Percentiles rank a stretch among this genome's conserved stretches.
Evolutionary conservation across 1,140 invertebrate species (phyloP).

Genomic region (Lepidurus apus): DNA sequence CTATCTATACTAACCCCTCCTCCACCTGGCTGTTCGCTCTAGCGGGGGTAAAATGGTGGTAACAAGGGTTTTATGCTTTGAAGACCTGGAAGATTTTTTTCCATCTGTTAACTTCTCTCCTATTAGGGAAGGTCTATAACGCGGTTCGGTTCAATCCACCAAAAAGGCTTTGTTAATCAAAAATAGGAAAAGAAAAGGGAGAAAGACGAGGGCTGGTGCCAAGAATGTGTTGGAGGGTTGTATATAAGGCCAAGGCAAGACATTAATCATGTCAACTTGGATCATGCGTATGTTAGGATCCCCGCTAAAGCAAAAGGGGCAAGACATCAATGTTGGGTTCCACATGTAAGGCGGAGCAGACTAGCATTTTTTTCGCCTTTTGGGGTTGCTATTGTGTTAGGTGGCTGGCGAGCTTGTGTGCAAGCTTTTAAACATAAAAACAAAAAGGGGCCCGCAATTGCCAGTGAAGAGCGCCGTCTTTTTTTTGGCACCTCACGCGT

Average conservation of each 20-base stretch:
- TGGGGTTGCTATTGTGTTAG: conserved; percentile 8
- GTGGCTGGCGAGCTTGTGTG: not conserved
- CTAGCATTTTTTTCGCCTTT: not conserved
- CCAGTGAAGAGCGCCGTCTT: not conserved
- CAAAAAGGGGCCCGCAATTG: not conserved
- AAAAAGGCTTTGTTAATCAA: conserved; percentile 15
- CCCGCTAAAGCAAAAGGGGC: not conserved
- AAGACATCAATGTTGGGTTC: conserved; percentile 3
- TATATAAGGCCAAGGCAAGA: conserved; percentile 15
- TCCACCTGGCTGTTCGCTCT: not conserved
- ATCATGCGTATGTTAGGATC: conserved; percentile 10
- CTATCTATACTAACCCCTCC: not conserved
- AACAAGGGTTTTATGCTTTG: not conserved
- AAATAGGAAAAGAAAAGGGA: not conserved
- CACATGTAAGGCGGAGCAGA: not conserved
- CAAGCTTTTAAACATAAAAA: not conserved
- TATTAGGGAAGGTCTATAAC: not conserved
- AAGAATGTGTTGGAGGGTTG: conserved; percentile 17
- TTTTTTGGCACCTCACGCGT: too few species aligned
- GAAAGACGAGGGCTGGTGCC: not conserved
- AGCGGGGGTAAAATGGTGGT: conserved; percentile 20
- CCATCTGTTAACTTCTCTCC: not conserved
- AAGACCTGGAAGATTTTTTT: not conserved
- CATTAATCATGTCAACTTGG: conserved; percentile 22
- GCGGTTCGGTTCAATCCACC: not conserved